Percentiles rank a stretch among this genome's conserved stretches.
These are phyloP conservation scores for Lethenteron camtschaticum DNA, from an alignment of 2,113 vertebrate genomes.

Conservation along the genomic window DNA sequence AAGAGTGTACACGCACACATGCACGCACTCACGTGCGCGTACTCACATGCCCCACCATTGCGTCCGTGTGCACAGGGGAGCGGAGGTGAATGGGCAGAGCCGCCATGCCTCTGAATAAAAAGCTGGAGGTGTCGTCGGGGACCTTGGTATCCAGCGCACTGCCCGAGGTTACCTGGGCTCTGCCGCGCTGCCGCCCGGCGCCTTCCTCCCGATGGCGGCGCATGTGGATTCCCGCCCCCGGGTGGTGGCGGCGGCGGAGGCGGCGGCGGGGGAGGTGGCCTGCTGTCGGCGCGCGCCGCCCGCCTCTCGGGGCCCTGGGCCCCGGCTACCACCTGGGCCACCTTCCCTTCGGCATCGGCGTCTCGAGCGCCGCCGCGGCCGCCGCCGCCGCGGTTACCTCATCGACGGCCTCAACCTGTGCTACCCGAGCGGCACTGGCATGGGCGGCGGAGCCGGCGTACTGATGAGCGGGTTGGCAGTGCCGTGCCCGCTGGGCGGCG, in stretches of 20 bases:
- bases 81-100: too few species aligned
- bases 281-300: neutral
- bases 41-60: too few species aligned
- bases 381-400: too few species aligned
- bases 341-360: neutral
- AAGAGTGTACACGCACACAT: too few species aligned
- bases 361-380: neutral
- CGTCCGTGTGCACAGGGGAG: too few species aligned
- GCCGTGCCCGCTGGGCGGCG: neutral
- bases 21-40: too few species aligned
- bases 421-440: neutral
- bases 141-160: neutral
- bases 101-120: slow-evolving; percentile 4
- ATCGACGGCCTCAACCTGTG: slow-evolving; percentile 2
- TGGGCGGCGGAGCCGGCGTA: slow-evolving; percentile 2
- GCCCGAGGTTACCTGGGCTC: slow-evolving; percentile 3
- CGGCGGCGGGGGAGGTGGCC: neutral
- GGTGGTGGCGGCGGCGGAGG: neutral
- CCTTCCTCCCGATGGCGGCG: neutral
- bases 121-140: slow-evolving; percentile 1
- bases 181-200: neutral
- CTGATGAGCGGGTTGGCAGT: neutral
- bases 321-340: neutral
- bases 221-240: neutral
- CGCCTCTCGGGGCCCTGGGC: neutral